Evolutionary conservation across 2,113 vertebrate genomes (phyloP), one percentile per base, ranked within the genome.

Genomic region (Colius striatus): DNA sequence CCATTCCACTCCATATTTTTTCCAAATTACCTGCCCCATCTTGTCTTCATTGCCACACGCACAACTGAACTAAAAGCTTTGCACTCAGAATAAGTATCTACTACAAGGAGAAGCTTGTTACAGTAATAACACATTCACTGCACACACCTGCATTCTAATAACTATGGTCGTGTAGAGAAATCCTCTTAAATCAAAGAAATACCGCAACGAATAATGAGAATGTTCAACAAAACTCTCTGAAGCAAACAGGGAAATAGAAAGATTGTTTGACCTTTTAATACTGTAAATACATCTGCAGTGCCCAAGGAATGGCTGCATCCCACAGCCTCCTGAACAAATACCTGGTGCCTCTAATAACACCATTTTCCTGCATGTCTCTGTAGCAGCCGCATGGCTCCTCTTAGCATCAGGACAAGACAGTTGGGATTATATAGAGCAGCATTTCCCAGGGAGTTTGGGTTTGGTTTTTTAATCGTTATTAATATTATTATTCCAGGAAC

Each of bases 231-330:
- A 88, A 85, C n/a, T 63, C 76, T 73, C 58, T 71, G 89, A 91
- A 92, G 88, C 85, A 96, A 89, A 82, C 63, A 67, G 81, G 54
- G 87, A 95, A 93, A 90, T 75, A 67, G 54, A 79, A 96, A 94
- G 84, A 96, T 95, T 96, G 88, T 89, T 94, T 97, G 96, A 96
- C 95, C 93, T 97, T 96, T 97, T 96, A 96, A 96, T 97, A 84
- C 93, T 76, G 74, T 96, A 96, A 96, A 94, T 91, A 94, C 51
- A 92, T 82, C 92, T 90, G 89, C 67, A 84, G 47, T 82, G 79
- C 70, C 82, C 55, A 87, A 90, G 75, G 91, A 95, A 93, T 27
- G 43, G 79, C 68, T 92, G 65, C 89, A 89, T 95, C 89, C 84
- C 89, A 72, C 70, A 94, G 89, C 55, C 81, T 94, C n/a, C 87